Conservation (phyloP, 2,113 vertebrate species). For the Bettongia penicillata region DNA sequence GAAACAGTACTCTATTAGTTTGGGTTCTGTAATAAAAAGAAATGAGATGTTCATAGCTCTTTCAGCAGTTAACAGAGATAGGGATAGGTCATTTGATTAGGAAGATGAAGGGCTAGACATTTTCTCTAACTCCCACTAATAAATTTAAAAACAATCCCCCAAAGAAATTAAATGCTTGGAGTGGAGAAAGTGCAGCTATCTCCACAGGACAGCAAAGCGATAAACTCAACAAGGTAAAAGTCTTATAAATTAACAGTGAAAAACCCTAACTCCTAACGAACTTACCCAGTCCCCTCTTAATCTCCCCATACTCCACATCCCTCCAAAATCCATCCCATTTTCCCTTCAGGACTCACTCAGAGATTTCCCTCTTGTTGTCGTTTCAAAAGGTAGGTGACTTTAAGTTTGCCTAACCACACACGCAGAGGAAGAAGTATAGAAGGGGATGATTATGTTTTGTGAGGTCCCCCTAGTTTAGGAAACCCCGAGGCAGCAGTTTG, state of each 20-base stretch:
- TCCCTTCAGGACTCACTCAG: background rate
- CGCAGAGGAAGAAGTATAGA: background rate
- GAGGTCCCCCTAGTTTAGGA: background rate
- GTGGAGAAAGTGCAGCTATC: background rate
- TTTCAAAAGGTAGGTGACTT: background rate
- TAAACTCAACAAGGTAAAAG: background rate
- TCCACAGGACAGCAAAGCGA: background rate
- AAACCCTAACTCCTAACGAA: background rate
- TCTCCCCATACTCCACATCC: background rate
- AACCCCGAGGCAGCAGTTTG: background rate
- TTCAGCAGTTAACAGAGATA: background rate
- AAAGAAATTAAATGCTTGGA: background rate
- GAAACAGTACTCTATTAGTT: background rate
- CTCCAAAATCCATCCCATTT: background rate
- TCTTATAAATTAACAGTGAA: background rate
- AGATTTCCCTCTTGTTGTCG: background rate
- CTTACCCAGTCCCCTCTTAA: background rate
- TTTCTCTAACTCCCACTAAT: background rate
- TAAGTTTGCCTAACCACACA: background rate
- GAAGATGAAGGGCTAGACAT: background rate
- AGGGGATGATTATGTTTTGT: background rate
- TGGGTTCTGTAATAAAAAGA: background rate
- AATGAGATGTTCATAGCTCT: background rate
- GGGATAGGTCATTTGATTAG: background rate
- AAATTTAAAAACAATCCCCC: background rate